Conservation (phyloP, 30 jellyfish, hydroid and myxozoan species). For the Rhopilema esculentum region DNA sequence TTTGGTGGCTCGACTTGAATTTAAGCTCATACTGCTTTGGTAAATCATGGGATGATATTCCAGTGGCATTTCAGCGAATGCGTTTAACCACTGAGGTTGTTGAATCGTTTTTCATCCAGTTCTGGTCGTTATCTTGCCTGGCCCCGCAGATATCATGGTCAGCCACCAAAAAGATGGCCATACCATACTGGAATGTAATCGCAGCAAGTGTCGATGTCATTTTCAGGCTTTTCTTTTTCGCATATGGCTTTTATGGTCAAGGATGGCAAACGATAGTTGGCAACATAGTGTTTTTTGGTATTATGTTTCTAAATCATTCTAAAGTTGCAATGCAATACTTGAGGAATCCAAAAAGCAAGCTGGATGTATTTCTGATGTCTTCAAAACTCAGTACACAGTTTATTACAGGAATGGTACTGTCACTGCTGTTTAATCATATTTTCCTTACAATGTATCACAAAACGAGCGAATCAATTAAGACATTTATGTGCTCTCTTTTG, state of each 20-base stretch:
- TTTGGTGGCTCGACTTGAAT: conserved; percentile 45
- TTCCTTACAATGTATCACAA: not conserved
- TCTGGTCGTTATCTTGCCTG: conserved; percentile 21
- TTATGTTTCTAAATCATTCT: conserved; percentile 2
- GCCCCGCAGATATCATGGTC: conserved; percentile 16
- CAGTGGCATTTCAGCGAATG: not conserved
- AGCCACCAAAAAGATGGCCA: not conserved
- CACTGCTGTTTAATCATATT: not conserved
- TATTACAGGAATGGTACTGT: not conserved
- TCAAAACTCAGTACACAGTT: conserved; percentile 19
- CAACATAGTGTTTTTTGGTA: not conserved
- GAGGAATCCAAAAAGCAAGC: not conserved
- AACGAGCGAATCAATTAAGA: not conserved
- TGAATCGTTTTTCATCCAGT: not conserved
- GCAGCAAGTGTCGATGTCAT: conserved; percentile 16
- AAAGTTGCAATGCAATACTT: not conserved
- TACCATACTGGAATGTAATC: not conserved
- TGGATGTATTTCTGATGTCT: not conserved
- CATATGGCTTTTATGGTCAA: not conserved
- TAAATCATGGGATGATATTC: conserved; percentile 12
- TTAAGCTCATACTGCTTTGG: conserved; percentile 8
- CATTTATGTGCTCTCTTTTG: conserved; percentile 20
- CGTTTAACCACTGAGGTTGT: not conserved
- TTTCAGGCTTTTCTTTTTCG: not conserved
- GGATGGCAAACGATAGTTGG: conserved; percentile 12